Evolutionary conservation across 1,140 invertebrate genomes (phyloP), one percentile per base, ranked within the genome.

Genomic region (Leptinotarsa undecemlineata): DNA sequence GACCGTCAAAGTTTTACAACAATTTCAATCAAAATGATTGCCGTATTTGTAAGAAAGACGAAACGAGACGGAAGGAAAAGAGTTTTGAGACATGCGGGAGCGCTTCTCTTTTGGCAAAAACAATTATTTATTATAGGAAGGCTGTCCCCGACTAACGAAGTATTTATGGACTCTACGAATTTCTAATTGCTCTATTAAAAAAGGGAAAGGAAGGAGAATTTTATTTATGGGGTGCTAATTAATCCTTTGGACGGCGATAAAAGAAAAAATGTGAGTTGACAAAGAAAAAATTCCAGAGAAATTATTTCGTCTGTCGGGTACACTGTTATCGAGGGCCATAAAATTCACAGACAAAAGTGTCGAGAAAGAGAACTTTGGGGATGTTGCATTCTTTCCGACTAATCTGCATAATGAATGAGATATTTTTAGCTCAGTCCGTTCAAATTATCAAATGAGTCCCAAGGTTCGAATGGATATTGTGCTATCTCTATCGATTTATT

Each of bases 1-100:
- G 57, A 66, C 71, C 77, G 72, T 76, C 74, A 78, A 78, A 78
- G 77, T 78, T 78, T 78, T 78, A 78, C 77, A 78, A 78, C 77
- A 78, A 78, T 78, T 78, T 78, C 77, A 78, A 78, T 78, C 77
- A 78, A 78, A 78, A 78, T 78, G 74, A 78, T 78, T 78, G 74
- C 77, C 73, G 77, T 76, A 78, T 78, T 78, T 76, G 74, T 78
- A 71, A 75, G 74, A 62, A 64, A 73, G 73, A 61, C 51, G 51
- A 19, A 57, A 73, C 68, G 73, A 68, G 72, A 69, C 26, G 21
- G 64, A 67, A 67, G 64, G 17, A 23, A 67, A 57, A 64, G 51
- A 33, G 72, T 67, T 63, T 67, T 5, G 62, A 63, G 64, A 5
- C 64, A 26, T 67, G 23, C 64, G 64, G 64, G 64, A 19, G 17